phyloP scores from a whole-genome alignment of 1,140 invertebrate species.

The Platyscapa corneri region DNA sequence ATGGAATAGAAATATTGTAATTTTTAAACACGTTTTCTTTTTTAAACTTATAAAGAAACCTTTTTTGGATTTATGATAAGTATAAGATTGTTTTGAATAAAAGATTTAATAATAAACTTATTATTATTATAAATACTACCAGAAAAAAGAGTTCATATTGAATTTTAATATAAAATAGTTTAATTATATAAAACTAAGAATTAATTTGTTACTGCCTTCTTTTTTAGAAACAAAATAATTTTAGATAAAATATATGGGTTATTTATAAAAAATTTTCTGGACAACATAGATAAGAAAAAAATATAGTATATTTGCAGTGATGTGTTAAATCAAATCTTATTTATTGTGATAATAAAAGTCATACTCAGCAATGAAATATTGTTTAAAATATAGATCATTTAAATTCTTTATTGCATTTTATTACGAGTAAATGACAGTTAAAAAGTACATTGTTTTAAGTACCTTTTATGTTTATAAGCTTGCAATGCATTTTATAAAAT shows the following conservation, averaged over 20 bases:
- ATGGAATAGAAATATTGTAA: not conserved
- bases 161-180: not conserved
- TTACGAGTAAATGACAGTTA: constrained; percentile 18
- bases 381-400: too few species aligned
- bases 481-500: constrained; percentile 41
- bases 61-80: too few species aligned
- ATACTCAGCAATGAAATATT: not conserved
- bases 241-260: not conserved
- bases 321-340: constrained; percentile 32
- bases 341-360: constrained; percentile 34
- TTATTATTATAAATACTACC: too few species aligned
- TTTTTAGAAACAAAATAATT: constrained; percentile 19
- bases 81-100: too few species aligned
- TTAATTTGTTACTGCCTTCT: constrained; percentile 34
- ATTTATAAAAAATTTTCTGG: constrained; percentile 13
- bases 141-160: not conserved
- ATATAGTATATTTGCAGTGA: not conserved
- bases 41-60: too few species aligned
- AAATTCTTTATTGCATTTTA: constrained; percentile 17
- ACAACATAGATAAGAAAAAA: constrained; percentile 11
- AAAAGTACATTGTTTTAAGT: constrained; percentile 30
- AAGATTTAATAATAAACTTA: too few species aligned
- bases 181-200: not conserved
- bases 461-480: constrained; percentile 29
- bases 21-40: not conserved